These are phyloP conservation scores for Deilephila elpenor DNA, from an alignment of 2,888 invertebrate species.

Conservation along the genomic window DNA sequence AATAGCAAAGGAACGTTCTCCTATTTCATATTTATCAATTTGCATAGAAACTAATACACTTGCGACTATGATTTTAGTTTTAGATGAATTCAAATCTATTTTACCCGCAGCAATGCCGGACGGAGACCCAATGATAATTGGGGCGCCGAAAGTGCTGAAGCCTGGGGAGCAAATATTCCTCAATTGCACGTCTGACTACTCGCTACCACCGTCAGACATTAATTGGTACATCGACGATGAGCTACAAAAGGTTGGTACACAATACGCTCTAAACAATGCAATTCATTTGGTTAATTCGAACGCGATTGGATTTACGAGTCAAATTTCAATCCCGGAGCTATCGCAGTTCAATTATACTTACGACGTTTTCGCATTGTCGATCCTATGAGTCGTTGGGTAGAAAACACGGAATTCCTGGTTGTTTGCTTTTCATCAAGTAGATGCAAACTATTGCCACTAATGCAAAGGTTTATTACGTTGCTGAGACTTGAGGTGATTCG, in stretches of 20 bases:
- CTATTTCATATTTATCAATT: constrained; percentile 48
- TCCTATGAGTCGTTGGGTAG: not conserved
- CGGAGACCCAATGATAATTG: constrained; percentile 73
- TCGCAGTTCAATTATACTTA: constrained; percentile 33
- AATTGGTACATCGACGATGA: constrained; percentile 81
- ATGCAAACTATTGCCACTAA: not conserved
- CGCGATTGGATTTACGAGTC: constrained; percentile 37
- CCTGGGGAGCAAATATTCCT: constrained; percentile 77
- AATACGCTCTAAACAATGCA: constrained; percentile 30
- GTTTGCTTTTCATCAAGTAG: not conserved
- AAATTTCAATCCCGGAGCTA: constrained; percentile 40
- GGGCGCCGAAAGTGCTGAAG: constrained; percentile 74
- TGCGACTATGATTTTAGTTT: constrained; percentile 40
- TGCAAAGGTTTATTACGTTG: not conserved
- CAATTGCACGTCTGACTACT: constrained; percentile 78
- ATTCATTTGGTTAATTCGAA: constrained; percentile 44
- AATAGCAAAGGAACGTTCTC: constrained; percentile 48
- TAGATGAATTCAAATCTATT: constrained; percentile 63
- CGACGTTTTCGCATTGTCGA: constrained; percentile 1
- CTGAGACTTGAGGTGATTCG: not conserved
- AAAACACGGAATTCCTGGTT: not conserved
- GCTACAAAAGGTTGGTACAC: constrained; percentile 72
- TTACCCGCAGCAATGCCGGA: constrained; percentile 75
- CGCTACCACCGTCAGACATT: constrained; percentile 77
- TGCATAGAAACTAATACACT: constrained; percentile 48